Evolutionary conservation across 2,113 vertebrate genomes (phyloP).

Genomic region (Mirounga angustirostris): DNA sequence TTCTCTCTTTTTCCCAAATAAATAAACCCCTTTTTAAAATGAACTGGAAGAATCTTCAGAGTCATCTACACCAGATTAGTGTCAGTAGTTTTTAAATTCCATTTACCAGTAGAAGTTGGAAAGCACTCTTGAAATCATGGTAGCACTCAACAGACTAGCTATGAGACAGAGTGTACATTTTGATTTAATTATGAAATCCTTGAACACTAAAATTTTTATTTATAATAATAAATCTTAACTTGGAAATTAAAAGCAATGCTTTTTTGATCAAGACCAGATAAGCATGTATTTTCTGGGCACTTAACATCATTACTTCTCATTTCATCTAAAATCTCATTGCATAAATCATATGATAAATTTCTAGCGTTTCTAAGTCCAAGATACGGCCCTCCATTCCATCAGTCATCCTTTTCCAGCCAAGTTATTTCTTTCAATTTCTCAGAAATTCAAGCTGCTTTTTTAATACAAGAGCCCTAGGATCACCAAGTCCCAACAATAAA

Average conservation of each 20-base stretch:
- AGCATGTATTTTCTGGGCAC: conserved; percentile 50
- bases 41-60: conserved; percentile 36
- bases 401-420: not conserved
- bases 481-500: not conserved
- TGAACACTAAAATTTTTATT: conserved; percentile 12
- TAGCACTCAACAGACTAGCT: conserved; percentile 41
- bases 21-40: not conserved
- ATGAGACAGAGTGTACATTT: not conserved
- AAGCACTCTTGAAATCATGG: conserved; percentile 23
- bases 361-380: not conserved
- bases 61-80: not conserved
- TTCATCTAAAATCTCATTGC: not conserved
- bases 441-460: not conserved
- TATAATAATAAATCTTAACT: conserved; percentile 45
- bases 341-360: not conserved
- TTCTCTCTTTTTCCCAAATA: not conserved
- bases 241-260: conserved; percentile 9
- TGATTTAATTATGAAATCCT: not conserved
- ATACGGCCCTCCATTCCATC: not conserved
- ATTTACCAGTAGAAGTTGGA: not conserved
- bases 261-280: conserved; percentile 22
- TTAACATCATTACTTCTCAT: not conserved
- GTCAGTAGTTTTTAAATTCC: not conserved
- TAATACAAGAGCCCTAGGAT: not conserved
- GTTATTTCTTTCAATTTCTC: not conserved